phyloP scores from a whole-genome alignment of 2,113 vertebrate species.

The Pyrgilauda ruficollis region DNA sequence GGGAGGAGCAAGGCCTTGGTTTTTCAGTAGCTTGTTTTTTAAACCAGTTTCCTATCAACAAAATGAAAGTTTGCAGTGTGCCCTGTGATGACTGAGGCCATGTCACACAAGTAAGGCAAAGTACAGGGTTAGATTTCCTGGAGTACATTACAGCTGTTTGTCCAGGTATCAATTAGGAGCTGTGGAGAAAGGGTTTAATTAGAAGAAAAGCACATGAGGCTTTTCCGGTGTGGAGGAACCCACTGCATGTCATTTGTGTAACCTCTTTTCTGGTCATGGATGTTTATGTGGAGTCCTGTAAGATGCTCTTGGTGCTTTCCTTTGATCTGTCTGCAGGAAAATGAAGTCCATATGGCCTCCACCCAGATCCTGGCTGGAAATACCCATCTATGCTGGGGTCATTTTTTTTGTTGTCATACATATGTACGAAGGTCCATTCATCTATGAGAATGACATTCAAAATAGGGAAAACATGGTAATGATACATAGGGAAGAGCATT shows the following conservation, averaged over 20 bases:
- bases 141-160: neutral
- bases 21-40: neutral
- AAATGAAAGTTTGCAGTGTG: neutral
- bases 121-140: neutral
- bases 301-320: neutral
- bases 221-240: neutral
- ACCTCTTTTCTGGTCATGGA: neutral
- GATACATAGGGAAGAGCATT: neutral
- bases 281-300: neutral
- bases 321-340: conserved; percentile 39
- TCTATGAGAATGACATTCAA: neutral
- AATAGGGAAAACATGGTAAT: neutral
- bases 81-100: neutral
- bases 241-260: neutral
- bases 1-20: neutral
- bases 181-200: conserved; percentile 26
- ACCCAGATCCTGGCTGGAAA: neutral
- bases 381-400: neutral
- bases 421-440: neutral
- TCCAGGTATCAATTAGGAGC: conserved; percentile 8
- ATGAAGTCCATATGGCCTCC: conserved; percentile 19
- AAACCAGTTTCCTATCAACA: neutral
- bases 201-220: neutral
- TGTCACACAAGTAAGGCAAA: neutral
- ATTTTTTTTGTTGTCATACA: neutral